These are phyloP conservation scores for Schizopygopsis pylzovi DNA, from an alignment of 2,797 vertebrate genomes.

Conservation along the genomic window DNA sequence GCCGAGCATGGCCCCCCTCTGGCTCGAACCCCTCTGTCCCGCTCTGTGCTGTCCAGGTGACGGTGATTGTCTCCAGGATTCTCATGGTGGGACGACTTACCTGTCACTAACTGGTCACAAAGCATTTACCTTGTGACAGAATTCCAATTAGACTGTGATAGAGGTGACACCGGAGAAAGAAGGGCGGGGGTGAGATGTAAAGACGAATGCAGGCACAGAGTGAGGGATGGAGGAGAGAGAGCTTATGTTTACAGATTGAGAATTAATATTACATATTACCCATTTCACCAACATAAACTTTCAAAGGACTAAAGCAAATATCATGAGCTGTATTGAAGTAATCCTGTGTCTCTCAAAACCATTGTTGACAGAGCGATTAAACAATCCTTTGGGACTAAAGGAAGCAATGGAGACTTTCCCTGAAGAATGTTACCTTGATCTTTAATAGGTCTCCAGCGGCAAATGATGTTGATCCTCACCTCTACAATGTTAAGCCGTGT, in stretches of 20 bases:
- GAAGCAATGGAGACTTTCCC: slow-evolving; percentile 1
- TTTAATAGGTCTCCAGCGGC: not conserved
- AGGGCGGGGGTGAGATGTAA: slow-evolving; percentile 63
- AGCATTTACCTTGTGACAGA: slow-evolving; percentile 98
- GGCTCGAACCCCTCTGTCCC: slow-evolving; percentile 86
- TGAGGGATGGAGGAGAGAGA: slow-evolving; percentile 35
- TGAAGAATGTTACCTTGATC: slow-evolving; percentile 10
- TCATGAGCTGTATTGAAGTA: slow-evolving; percentile 2
- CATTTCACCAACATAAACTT: slow-evolving; percentile 1
- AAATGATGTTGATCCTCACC: slow-evolving; percentile 30
- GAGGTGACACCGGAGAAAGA: slow-evolving; percentile 82
- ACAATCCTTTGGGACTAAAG: slow-evolving; percentile 22
- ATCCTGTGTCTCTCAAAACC: not conserved
- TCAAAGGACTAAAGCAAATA: not conserved
- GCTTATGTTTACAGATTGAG: slow-evolving; percentile 28
- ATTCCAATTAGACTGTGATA: slow-evolving; percentile 92
- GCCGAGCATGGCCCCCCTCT: slow-evolving; percentile 78
- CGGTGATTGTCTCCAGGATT: slow-evolving; percentile 88
- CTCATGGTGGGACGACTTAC: slow-evolving; percentile 83
- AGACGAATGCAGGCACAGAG: slow-evolving; percentile 51
- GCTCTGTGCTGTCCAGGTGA: slow-evolving; percentile 74
- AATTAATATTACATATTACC: not conserved
- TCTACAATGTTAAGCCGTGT: slow-evolving; percentile 14
- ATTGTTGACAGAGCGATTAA: slow-evolving; percentile 1
- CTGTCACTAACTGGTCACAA: slow-evolving; percentile 96